Evolutionary conservation across 2,888 invertebrate genomes (phyloP).

Genomic region (Eristalinus aeneus): DNA sequence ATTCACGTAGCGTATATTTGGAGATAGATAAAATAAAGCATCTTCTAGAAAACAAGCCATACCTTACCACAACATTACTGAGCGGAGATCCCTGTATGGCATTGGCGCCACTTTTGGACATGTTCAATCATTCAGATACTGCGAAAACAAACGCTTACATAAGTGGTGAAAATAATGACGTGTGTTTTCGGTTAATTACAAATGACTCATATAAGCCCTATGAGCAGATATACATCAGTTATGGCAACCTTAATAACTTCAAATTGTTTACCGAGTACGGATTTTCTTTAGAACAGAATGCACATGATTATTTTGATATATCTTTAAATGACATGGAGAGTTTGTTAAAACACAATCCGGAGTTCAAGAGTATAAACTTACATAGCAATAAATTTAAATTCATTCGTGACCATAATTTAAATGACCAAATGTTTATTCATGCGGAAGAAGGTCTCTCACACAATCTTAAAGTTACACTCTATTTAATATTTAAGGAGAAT

Average conservation of each 20-base stretch:
- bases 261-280: slow-evolving; percentile 94
- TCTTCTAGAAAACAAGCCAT: slow-evolving; percentile 74
- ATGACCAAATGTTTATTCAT: slow-evolving; percentile 85
- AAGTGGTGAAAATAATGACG: slow-evolving; percentile 45
- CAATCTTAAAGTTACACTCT: slow-evolving; percentile 82
- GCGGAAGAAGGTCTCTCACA: slow-evolving; percentile 85
- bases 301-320: slow-evolving; percentile 85
- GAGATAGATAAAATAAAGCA: slow-evolving; percentile 82
- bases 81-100: slow-evolving; percentile 86
- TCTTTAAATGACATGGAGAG: slow-evolving; percentile 82
- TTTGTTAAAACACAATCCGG: slow-evolving; percentile 78
- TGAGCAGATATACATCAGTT: slow-evolving; percentile 93
- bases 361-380: slow-evolving; percentile 75
- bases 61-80: slow-evolving; percentile 78
- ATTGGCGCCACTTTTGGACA: slow-evolving; percentile 92
- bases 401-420: slow-evolving; percentile 84
- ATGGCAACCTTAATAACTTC: slow-evolving; percentile 90
- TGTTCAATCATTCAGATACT: slow-evolving; percentile 91
- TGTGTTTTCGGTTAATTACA: slow-evolving; percentile 74
- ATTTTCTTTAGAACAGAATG: slow-evolving; percentile 87
- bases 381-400: slow-evolving; percentile 85
- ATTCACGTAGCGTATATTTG: slow-evolving; percentile 91
- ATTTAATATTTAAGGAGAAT: slow-evolving; percentile 77
- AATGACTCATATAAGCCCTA: slow-evolving; percentile 82
- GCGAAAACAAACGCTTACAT: slow-evolving; percentile 82